These are phyloP conservation scores for Sciurus niger DNA, from an alignment of 2,113 vertebrate species.

Conservation along the genomic window DNA sequence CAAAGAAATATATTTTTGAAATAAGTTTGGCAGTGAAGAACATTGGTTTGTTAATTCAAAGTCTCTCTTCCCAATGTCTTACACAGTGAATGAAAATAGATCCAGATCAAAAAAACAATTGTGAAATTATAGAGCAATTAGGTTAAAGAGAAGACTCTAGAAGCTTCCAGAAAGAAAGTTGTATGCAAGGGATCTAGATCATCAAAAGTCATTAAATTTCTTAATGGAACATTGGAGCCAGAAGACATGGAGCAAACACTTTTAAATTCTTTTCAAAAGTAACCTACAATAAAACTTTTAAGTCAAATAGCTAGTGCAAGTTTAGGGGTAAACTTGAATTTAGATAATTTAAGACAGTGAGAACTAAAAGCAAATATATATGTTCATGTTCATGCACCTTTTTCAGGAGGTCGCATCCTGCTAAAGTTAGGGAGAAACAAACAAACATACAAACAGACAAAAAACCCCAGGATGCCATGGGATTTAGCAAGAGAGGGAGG, in stretches of 20 bases:
- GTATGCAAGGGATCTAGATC: not conserved
- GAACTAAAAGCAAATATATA: not conserved
- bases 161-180: slow-evolving; percentile 7
- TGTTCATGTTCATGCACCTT: not conserved
- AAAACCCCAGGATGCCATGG: not conserved
- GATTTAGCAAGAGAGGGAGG: not conserved
- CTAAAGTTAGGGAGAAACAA: not conserved
- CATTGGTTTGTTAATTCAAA: not conserved
- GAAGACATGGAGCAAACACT: not conserved
- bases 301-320: not conserved
- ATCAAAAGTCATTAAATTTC: not conserved
- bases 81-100: not conserved
- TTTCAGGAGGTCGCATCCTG: not conserved
- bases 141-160: not conserved
- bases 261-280: slow-evolving; percentile 13
- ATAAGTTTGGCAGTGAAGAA: not conserved
- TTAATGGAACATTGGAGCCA: not conserved
- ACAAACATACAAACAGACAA: too few relatives aligned
- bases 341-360: not conserved
- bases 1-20: not conserved
- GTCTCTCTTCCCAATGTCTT: not conserved
- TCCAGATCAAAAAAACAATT: not conserved
- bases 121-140: not conserved
- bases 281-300: not conserved
- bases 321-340: not conserved